Conservation (phyloP, 2,113 vertebrate genomes). For the Andinoacara biseriatus region DNA sequence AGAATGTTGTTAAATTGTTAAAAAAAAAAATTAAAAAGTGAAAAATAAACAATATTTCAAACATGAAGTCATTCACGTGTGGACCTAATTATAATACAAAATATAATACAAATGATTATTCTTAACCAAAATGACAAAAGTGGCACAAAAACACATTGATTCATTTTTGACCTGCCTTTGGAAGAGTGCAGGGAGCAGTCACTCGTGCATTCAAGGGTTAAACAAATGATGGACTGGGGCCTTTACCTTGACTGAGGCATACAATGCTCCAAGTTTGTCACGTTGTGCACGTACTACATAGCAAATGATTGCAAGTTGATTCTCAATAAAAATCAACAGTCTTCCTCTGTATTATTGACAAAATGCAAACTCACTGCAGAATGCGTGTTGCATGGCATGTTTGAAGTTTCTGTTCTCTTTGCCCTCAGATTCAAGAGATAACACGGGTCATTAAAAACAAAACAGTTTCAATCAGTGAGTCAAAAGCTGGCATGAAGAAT, state of each 20-base stretch:
- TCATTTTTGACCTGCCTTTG: no score
- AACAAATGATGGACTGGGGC: not conserved
- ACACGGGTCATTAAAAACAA: not conserved
- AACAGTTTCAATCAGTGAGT: no score
- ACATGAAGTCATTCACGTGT: not conserved
- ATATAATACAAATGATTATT: not conserved
- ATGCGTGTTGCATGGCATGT: not conserved
- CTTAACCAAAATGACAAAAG: not conserved
- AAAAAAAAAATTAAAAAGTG: no score
- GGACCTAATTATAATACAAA: not conserved
- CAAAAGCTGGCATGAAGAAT: no score
- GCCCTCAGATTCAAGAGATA: not conserved
- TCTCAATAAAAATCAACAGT: not conserved
- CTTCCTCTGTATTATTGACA: not conserved
- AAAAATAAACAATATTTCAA: no score
- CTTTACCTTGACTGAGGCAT: slow-evolving; percentile 16
- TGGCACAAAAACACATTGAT: not conserved
- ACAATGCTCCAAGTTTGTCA: not conserved
- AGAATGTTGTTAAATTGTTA: no score
- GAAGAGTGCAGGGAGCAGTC: no score
- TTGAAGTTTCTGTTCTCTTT: not conserved
- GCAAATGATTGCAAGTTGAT: not conserved
- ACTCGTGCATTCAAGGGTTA: no score
- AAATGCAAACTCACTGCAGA: not conserved
- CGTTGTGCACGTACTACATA: slow-evolving; percentile 1